Evolutionary conservation across 2,888 invertebrate genomes (phyloP), one percentile per base, ranked within the genome.

Genomic region (Meiosimyza platycephala): DNA sequence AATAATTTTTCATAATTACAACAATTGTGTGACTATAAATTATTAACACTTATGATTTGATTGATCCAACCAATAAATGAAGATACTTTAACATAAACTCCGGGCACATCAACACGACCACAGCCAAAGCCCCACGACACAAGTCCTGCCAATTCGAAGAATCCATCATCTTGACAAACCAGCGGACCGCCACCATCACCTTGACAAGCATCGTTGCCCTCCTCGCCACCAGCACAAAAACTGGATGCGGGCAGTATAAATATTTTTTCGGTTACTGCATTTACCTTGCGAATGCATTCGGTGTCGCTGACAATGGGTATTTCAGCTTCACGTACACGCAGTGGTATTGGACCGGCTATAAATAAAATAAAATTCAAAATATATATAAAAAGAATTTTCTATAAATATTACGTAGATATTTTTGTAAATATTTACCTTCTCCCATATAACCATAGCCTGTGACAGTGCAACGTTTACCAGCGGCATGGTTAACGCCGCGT

Each of bases 61-160:
- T 96, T 96, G 85, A 98, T 97, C 98, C 98, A 98, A 77, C 96
- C 95, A 81, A 97, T 95, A 88, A 97, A 98, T 59, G 96, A 92
- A 5, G 97, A 96, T 12, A 98, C 97, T 89, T 97, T 96, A 47
- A 97, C 97, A 87, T 98, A 98, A 75, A 98, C 97, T n/a, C 97
- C 98, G 48, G 98, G 98, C 71, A 96, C 97, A 87, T 96, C 95
- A 75, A 92, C 90, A 59, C 96, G 90, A n/a, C 97, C 97, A 86
- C 97, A 97, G 78, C 95, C 95, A 85, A 95, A 96, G 80, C 96
- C 97, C 96, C 97, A 98, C 2, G 96, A 96, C 0, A 97, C 97
- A 13, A 98, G 89, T 0, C 98, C 98, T 59, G 95, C 97, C 77
- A 98, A 89, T 86, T 97, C 95, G 87, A 94, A 97, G 88, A 95